Conservation (phyloP, 2,888 invertebrate species). For the Urechis unicinctus region DNA sequence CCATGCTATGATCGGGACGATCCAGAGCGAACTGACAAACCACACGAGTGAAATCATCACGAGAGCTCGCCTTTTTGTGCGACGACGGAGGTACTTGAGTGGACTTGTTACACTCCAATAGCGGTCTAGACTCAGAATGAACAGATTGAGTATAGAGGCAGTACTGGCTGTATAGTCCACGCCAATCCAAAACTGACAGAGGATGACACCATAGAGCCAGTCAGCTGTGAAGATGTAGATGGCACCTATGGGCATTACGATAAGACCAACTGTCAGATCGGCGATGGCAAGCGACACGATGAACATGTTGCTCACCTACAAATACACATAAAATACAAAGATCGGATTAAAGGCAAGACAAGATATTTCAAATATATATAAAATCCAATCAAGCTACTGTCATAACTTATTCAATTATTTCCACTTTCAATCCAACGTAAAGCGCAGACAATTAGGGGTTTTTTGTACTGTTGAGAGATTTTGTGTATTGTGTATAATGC, state of each 20-base stretch:
- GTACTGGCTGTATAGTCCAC: conserved; percentile 59
- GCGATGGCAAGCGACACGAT: conserved; percentile 55
- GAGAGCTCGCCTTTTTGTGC: conserved; percentile 53
- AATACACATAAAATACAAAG: conserved; percentile 10
- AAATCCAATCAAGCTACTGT: no score
- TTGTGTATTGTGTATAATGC: no score
- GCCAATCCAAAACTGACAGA: conserved; percentile 58
- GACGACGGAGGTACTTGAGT: conserved; percentile 52
- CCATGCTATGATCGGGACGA: conserved; percentile 54
- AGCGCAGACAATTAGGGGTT: no score
- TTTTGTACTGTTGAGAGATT: no score
- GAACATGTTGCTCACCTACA: conserved; percentile 56
- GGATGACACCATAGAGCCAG: conserved; percentile 53
- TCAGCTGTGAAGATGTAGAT: conserved; percentile 52
- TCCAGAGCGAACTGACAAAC: conserved; percentile 53
- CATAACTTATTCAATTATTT: no score
- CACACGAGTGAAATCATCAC: conserved; percentile 54
- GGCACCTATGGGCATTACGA: conserved; percentile 55
- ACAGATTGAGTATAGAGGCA: conserved; percentile 58
- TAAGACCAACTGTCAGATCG: conserved; percentile 53
- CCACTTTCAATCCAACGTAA: no score
- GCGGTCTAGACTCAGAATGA: conserved; percentile 50
- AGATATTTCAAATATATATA: no score
- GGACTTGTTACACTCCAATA: conserved; percentile 56
- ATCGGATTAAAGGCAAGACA: not conserved